These are phyloP conservation scores for Xanthorhoe designata DNA, from an alignment of 2,888 invertebrate species.

Conservation along the genomic window DNA sequence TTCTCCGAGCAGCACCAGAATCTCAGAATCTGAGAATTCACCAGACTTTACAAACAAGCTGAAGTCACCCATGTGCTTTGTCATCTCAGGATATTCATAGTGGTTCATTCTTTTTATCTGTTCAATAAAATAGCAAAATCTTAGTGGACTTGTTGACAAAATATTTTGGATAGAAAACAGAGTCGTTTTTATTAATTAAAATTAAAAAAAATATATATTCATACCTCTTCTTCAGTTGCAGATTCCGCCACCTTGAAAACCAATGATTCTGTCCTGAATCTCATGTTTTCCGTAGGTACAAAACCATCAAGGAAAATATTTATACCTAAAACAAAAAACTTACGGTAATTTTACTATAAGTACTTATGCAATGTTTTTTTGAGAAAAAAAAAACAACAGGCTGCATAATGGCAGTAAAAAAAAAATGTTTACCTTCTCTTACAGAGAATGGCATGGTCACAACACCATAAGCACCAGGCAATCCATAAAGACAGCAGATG, in stretches of 20 bases:
- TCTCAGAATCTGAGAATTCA: slow-evolving; percentile 99
- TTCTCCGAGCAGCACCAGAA: slow-evolving; percentile 97
- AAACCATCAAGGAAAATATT: slow-evolving; percentile 99
- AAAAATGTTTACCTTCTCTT: slow-evolving; percentile 92
- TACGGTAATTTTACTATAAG: not conserved
- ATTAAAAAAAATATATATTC: slow-evolving; percentile 5
- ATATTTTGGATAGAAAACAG: too few relatives aligned
- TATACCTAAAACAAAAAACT: slow-evolving; percentile 87
- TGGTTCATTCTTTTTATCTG: slow-evolving; percentile 96
- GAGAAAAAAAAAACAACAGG: not conserved
- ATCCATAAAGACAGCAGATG: slow-evolving; percentile 99
- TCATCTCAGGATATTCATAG: slow-evolving; percentile 97
- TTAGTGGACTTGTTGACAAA: not conserved
- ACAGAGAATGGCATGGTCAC: slow-evolving; percentile 99
- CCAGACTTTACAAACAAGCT: slow-evolving; percentile 93
- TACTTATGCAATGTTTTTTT: not conserved
- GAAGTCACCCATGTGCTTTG: slow-evolving; percentile 93
- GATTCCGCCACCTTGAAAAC: slow-evolving; percentile 99
- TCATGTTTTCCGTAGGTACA: slow-evolving; percentile 99
- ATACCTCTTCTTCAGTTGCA: slow-evolving; percentile 96
- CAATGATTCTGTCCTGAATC: slow-evolving; percentile 98
- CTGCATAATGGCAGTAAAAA: not conserved
- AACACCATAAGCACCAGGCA: slow-evolving; percentile 99
- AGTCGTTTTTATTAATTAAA: too few relatives aligned
- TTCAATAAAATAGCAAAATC: slow-evolving; percentile 26